A percentile compares a stretch with the other conserved stretches of the same genome.
These are phyloP conservation scores for Diarsia rubi DNA, from an alignment of 2,888 invertebrate genomes.

Conservation along the genomic window DNA sequence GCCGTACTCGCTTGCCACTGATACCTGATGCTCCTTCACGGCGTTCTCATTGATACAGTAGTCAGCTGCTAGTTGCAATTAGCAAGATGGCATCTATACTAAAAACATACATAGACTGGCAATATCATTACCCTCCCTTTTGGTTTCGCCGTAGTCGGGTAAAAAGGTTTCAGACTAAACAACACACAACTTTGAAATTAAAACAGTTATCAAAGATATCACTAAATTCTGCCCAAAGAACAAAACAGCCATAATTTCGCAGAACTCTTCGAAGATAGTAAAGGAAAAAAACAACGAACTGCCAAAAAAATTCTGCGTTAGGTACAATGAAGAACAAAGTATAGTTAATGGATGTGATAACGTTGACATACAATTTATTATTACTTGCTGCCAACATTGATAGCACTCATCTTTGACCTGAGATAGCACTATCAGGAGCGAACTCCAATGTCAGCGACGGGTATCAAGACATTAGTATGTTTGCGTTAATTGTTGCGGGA, in stretches of 20 bases:
- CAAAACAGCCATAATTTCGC: slow-evolving; percentile 18
- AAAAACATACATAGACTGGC: too few relatives aligned
- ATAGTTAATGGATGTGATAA: slow-evolving; percentile 60
- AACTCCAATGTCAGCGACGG: slow-evolving; percentile 62
- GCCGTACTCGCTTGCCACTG: too few relatives aligned
- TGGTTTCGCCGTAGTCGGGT: too few relatives aligned
- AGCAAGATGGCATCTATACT: too few relatives aligned
- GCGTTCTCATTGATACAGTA: too few relatives aligned
- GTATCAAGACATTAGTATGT: slow-evolving; percentile 51
- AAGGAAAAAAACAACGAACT: slow-evolving; percentile 2
- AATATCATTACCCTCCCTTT: too few relatives aligned
- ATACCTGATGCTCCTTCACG: too few relatives aligned
- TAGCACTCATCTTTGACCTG: slow-evolving; percentile 73
- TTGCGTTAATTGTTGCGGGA: slow-evolving; percentile 30
- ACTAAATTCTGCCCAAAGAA: slow-evolving; percentile 1
- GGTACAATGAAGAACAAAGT: slow-evolving; percentile 54
- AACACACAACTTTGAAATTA: background rate
- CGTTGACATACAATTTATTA: slow-evolving; percentile 51
- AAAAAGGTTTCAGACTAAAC: too few relatives aligned
- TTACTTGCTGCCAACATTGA: slow-evolving; percentile 69
- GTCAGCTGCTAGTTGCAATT: too few relatives aligned
- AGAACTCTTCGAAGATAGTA: background rate
- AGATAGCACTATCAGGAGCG: slow-evolving; percentile 71
- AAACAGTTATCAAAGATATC: background rate
- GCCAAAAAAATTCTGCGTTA: slow-evolving; percentile 44